These are phyloP conservation scores for Lissocephala sabroskyi DNA, from an alignment of 2,888 invertebrate species.

Conservation along the genomic window DNA sequence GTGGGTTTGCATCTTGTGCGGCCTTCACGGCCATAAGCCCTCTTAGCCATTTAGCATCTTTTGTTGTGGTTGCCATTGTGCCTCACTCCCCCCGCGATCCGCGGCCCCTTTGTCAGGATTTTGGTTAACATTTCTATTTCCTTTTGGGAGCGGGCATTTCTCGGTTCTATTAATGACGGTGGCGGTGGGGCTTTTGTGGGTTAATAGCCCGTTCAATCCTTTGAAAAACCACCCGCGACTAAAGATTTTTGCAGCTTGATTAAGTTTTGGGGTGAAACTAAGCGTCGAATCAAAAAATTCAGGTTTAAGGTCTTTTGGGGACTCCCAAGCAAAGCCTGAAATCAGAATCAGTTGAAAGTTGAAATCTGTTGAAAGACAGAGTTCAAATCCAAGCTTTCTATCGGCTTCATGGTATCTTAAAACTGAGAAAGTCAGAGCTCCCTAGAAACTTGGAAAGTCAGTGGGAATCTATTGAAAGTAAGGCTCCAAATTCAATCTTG, in stretches of 20 bases:
- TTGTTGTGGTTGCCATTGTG: slow-evolving; percentile 32
- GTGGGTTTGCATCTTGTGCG: too few relatives aligned
- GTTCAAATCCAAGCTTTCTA: not conserved
- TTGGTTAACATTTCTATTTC: slow-evolving; percentile 12
- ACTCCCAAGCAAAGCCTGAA: slow-evolving; percentile 1
- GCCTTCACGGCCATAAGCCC: slow-evolving; percentile 24
- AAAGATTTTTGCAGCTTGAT: slow-evolving; percentile 33
- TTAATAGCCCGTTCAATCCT: slow-evolving; percentile 15
- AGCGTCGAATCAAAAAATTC: too few relatives aligned
- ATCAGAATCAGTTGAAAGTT: too few relatives aligned
- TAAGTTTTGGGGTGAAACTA: slow-evolving; percentile 18
- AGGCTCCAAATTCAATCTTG: too few relatives aligned
- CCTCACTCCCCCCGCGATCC: not conserved
- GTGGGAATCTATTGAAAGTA: too few relatives aligned
- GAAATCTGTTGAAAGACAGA: too few relatives aligned
- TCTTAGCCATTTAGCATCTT: slow-evolving; percentile 36
- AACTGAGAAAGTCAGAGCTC: not conserved
- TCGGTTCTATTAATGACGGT: slow-evolving; percentile 4
- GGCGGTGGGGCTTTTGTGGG: not conserved
- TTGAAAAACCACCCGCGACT: not conserved
- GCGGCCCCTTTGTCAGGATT: slow-evolving; percentile 19
- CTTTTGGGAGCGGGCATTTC: slow-evolving; percentile 4
- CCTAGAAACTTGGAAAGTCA: too few relatives aligned
- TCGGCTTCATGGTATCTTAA: not conserved
- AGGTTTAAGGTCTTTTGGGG: too few relatives aligned